phyloP scores from a whole-genome alignment of 2,888 invertebrate species.

The Odontocolon sp. region DNA sequence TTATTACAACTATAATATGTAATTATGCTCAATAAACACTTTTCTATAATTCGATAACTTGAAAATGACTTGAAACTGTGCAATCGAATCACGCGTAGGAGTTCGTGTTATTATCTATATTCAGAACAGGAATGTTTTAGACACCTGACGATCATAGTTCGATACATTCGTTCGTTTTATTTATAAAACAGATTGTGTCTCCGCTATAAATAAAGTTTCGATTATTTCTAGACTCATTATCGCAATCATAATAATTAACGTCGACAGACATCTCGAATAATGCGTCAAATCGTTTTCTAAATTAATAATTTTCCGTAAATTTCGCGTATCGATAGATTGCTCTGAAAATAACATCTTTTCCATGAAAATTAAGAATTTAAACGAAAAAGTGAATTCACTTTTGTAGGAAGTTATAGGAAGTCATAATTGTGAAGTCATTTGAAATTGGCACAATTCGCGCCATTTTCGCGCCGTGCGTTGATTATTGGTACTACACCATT shows the following conservation, averaged over 20 bases:
- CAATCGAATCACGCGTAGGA: background rate
- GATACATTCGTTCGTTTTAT: conserved; percentile 13
- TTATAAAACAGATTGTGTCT: conserved; percentile 31
- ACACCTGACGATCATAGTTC: conserved; percentile 17
- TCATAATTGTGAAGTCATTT: no score
- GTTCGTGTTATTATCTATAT: background rate
- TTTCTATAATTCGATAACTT: conserved; percentile 75
- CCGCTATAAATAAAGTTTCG: conserved; percentile 28
- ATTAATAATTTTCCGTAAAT: no score
- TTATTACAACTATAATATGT: conserved; percentile 74
- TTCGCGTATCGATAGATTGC: no score
- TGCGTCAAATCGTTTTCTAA: no score
- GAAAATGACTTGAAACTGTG: background rate
- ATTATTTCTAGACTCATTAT: conserved; percentile 36
- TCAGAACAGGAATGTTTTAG: conserved; percentile 2
- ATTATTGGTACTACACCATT: no score
- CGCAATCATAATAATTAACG: background rate
- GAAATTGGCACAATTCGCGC: no score
- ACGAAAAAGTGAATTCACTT: no score
- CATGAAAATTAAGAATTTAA: no score
- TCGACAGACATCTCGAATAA: background rate
- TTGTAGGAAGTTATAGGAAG: no score
- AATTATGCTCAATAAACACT: conserved; percentile 80
- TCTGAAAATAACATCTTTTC: no score
- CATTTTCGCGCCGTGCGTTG: no score